Percentiles rank a stretch among this genome's conserved stretches.
These are phyloP conservation scores for Adineta ricciae DNA, from an alignment of 2,888 invertebrate genomes.

Conservation along the genomic window DNA sequence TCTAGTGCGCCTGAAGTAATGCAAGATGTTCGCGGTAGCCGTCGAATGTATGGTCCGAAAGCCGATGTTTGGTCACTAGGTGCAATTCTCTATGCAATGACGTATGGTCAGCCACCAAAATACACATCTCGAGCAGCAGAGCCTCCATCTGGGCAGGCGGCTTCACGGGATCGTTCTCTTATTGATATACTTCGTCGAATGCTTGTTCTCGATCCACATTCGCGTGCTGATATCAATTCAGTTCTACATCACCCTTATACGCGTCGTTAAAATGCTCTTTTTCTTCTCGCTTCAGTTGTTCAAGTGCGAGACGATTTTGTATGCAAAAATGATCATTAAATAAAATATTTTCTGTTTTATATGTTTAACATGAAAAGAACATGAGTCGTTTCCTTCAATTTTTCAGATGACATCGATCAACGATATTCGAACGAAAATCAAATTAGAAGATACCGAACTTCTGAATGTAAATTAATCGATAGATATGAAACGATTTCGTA, in stretches of 20 bases:
- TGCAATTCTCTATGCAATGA: neutral
- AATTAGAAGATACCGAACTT: slow-evolving; percentile 31
- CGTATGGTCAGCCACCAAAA: neutral
- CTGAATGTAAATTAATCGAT: slow-evolving; percentile 21
- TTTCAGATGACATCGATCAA: neutral
- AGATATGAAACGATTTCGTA: neutral
- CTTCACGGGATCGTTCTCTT: neutral
- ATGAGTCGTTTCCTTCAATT: neutral
- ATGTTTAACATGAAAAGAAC: neutral
- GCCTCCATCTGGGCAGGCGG: neutral
- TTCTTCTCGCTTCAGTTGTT: neutral
- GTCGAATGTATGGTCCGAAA: neutral
- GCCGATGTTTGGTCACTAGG: neutral
- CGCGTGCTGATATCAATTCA: neutral
- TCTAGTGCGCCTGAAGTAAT: neutral
- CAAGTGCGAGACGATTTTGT: too few species aligned
- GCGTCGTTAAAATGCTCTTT: neutral
- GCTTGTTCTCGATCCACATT: neutral
- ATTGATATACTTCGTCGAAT: neutral
- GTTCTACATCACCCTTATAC: neutral
- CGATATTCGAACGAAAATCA: slow-evolving; percentile 25
- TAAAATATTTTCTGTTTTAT: neutral
- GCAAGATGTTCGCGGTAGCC: neutral
- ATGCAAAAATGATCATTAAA: neutral
- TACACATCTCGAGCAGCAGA: neutral